Base-by-base conservation (phyloP, 2,113 vertebrate genomes). In the Scopus umbretta region DNA sequence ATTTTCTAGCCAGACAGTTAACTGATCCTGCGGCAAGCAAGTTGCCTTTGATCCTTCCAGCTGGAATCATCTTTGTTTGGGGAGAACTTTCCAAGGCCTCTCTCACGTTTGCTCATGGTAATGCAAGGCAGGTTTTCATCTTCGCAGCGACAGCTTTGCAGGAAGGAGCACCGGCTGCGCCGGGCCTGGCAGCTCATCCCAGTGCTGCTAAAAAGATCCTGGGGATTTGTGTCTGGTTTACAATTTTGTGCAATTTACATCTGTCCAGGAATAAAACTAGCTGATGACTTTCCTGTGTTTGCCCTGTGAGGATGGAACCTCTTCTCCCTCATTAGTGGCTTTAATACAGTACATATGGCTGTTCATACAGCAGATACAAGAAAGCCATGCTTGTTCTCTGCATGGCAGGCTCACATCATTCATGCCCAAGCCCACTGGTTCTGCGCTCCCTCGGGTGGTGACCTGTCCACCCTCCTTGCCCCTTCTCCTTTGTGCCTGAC, bases 191-290 rank as follows among this genome's bases (percentile, higher is more conserved):
- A 56, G 82, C 86, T 86, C 40, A 72, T 84, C 47, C 55, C 3
- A 1, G 19, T 29, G 56, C 93, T 87, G 47, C 91, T 91, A 38
- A 66, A 55, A 94, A 62, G 66, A 52, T 96, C 67, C 42, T 47
- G 47, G 74, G 59, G 62, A 83, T 94, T 89, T 70, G 7, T 59
- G 38, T 74, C 81, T 90, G 42, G 26, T 88, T 94, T 91, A 62
- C 55, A 38, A 3, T 80, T 80, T 49, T 86, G 49, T 70, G 65
- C 70, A 67, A 10, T 71, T 94, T 80, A 45, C 42, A 74, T 49
- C 74, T 94, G 50, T 62, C 71, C 43, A 71, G 71, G 59, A 74
- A 56, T 68, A 71, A 89, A 89, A 82, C 26, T 59, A 82, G 49
- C 62, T 82, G 82, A 52, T 94, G 80, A 15, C 25, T 91, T 95